Evolutionary conservation across 2,888 invertebrate genomes (phyloP).

Genomic region (Erebia palarica): DNA sequence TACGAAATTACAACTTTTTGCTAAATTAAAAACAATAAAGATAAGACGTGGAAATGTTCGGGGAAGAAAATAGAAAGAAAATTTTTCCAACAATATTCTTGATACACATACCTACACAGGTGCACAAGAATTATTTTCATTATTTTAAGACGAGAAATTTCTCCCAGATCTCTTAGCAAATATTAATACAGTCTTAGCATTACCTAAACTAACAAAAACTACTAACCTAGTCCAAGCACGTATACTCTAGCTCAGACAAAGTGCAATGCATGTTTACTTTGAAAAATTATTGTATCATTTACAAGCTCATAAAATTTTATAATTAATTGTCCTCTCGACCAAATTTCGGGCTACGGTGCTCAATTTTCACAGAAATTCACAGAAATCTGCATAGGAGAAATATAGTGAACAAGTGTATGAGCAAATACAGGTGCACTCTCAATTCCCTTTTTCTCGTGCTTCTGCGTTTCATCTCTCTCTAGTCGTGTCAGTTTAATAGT

Average conservation of each 20-base stretch:
- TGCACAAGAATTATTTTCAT: slow-evolving; percentile 25
- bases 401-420: too few relatives aligned
- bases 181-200: slow-evolving; percentile 43
- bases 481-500: too few relatives aligned
- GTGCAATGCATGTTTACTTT: slow-evolving; percentile 69
- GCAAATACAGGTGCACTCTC: too few relatives aligned
- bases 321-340: too few relatives aligned
- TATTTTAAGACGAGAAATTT: slow-evolving; percentile 38
- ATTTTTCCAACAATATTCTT: not conserved
- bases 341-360: too few relatives aligned
- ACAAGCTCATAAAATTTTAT: slow-evolving; percentile 24
- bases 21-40: not conserved
- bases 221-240: slow-evolving; percentile 55
- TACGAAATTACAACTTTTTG: not conserved
- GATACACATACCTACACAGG: not conserved
- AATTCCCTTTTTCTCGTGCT: too few relatives aligned
- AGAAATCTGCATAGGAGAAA: too few relatives aligned
- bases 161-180: slow-evolving; percentile 41
- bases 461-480: too few relatives aligned
- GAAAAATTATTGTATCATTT: slow-evolving; percentile 69
- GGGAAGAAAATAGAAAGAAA: not conserved
- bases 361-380: too few relatives aligned
- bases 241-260: slow-evolving; percentile 63
- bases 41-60: not conserved
- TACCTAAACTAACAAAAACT: slow-evolving; percentile 38